phyloP scores from a whole-genome alignment of 2,113 vertebrate genomes.

The Catharus fuscescens region DNA sequence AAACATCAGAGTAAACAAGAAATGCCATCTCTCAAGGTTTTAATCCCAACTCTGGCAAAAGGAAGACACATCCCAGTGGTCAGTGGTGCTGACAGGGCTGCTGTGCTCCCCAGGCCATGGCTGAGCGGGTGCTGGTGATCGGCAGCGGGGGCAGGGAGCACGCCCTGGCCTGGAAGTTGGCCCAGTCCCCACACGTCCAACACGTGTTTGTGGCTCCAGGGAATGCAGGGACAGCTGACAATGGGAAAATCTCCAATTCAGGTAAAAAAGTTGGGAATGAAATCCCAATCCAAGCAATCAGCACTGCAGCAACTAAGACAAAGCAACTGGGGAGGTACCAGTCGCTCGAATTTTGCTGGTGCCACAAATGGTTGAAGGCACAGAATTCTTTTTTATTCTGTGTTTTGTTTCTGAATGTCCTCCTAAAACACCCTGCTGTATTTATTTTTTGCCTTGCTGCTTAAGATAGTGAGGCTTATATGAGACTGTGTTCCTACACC shows the following conservation, averaged over 20 bases:
- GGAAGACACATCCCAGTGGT: too few species aligned
- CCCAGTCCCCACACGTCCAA: constrained; percentile 82
- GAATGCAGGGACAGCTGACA: constrained; percentile 83
- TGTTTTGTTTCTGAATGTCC: background rate
- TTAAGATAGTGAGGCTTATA: background rate
- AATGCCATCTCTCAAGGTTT: too few species aligned
- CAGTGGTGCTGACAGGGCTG: background rate
- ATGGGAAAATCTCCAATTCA: constrained; percentile 84
- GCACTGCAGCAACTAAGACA: background rate
- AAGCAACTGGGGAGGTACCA: background rate
- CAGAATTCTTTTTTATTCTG: background rate
- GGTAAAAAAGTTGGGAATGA: constrained; percentile 60
- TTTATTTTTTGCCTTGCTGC: background rate
- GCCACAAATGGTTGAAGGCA: background rate
- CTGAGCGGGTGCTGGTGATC: constrained; percentile 87
- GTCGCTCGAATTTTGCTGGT: background rate
- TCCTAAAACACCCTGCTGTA: background rate
- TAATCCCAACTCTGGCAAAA: too few species aligned
- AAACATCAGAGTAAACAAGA: too few species aligned
- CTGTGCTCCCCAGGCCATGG: constrained; percentile 75
- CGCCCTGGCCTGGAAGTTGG: constrained; percentile 88
- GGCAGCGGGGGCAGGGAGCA: constrained; percentile 91
- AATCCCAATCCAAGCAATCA: background rate
- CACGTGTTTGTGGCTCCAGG: constrained; percentile 88
- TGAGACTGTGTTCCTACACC: background rate